Percentiles rank a stretch among this genome's conserved stretches.
phyloP scores from a whole-genome alignment of 2,797 vertebrate genomes.

The Girardinus metallicus region DNA sequence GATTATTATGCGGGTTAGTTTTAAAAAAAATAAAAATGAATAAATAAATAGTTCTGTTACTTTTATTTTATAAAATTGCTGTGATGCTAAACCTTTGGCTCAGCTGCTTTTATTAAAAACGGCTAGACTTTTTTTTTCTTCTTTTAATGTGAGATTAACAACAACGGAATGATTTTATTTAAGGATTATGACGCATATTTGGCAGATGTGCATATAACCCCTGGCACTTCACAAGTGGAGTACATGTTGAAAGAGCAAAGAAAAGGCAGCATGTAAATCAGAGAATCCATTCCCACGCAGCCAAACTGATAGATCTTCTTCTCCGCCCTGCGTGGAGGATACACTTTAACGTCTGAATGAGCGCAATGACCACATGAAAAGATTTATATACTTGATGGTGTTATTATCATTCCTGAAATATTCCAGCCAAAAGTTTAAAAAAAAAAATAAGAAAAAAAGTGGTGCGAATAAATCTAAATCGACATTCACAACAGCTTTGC shows the following conservation, averaged over 20 bases:
- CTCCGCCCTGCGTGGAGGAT: not conserved
- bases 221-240: not conserved
- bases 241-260: conserved; percentile 3
- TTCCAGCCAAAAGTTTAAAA: conserved; percentile 27
- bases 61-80: not conserved
- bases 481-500: conserved; percentile 24
- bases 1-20: not conserved
- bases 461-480: conserved; percentile 38
- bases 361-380: conserved; percentile 38
- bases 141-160: not conserved
- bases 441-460: not conserved
- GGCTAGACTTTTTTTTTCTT: not conserved
- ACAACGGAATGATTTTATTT: not conserved
- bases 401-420: conserved; percentile 57
- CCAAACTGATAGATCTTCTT: conserved; percentile 18
- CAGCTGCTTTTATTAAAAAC: not conserved
- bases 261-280: conserved; percentile 1
- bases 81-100: not conserved
- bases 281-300: not conserved
- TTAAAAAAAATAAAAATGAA: not conserved
- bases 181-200: not conserved
- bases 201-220: not conserved
- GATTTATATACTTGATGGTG: conserved; percentile 43
- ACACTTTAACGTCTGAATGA: conserved; percentile 14
- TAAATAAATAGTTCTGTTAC: not conserved